These are phyloP conservation scores for Carduelis carduelis DNA, from an alignment of 2,797 vertebrate species.

Conservation along the genomic window DNA sequence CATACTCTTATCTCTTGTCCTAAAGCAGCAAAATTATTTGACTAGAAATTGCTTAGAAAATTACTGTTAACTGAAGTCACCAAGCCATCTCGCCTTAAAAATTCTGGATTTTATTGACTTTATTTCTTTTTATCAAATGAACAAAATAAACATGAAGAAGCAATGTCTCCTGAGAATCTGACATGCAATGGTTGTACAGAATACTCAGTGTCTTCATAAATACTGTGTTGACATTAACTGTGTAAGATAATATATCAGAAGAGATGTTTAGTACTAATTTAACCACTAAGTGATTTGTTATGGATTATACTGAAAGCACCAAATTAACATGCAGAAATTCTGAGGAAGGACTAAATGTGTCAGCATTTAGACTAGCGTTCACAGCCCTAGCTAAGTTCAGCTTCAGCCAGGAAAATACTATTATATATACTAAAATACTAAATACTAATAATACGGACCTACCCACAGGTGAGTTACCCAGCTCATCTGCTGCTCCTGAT, in stretches of 20 bases:
- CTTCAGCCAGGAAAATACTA: neutral
- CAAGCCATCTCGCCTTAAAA: neutral
- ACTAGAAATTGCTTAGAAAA: neutral
- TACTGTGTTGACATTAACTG: neutral
- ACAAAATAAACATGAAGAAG: neutral
- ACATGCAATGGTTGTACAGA: neutral
- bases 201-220: neutral
- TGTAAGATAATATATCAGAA: neutral
- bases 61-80: neutral
- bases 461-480: neutral
- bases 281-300: neutral
- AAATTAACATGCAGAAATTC: neutral
- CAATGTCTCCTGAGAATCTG: accelerated
- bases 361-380: neutral
- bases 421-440: too few species aligned
- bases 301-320: neutral
- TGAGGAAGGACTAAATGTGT: neutral
- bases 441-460: neutral
- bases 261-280: neutral
- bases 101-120: neutral
- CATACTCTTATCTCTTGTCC: neutral
- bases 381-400: neutral
- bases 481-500: neutral
- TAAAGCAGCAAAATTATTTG: neutral
- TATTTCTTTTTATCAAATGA: neutral